Conservation (phyloP, 1,140 invertebrate species). For the Atta colombica region DNA sequence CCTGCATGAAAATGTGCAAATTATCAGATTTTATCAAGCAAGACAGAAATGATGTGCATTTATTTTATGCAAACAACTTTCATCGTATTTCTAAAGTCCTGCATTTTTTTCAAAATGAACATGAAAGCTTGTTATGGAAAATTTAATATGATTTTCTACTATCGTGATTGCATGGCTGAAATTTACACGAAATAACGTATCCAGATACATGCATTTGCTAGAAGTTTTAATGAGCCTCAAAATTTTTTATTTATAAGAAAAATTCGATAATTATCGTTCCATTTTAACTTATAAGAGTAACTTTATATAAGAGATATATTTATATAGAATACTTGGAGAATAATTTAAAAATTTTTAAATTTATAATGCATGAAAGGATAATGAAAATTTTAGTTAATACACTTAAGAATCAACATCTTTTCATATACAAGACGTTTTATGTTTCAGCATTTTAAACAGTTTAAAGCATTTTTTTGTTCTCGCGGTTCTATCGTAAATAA, state of each 20-base stretch:
- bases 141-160: neutral
- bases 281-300: neutral
- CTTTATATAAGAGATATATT: neutral
- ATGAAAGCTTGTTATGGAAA: slow-evolving; percentile 7
- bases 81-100: neutral
- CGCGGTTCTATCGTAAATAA: neutral
- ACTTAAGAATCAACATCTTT: neutral
- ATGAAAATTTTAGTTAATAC: slow-evolving; percentile 8
- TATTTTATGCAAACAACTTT: slow-evolving; percentile 5
- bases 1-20: neutral
- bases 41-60: neutral
- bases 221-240: neutral
- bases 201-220: neutral
- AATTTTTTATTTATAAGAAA: neutral
- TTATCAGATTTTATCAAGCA: neutral
- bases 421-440: neutral
- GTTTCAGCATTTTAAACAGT: slow-evolving; percentile 22
- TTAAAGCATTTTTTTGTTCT: slow-evolving; percentile 7
- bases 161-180: neutral
- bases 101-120: neutral
- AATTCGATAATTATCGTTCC: neutral
- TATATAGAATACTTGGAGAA: neutral
- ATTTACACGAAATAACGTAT: neutral
- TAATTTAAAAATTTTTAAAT: neutral
- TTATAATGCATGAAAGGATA: neutral